Evolutionary conservation across 1,140 invertebrate species (phyloP).

Genomic region (Zaprionus africanus): DNA sequence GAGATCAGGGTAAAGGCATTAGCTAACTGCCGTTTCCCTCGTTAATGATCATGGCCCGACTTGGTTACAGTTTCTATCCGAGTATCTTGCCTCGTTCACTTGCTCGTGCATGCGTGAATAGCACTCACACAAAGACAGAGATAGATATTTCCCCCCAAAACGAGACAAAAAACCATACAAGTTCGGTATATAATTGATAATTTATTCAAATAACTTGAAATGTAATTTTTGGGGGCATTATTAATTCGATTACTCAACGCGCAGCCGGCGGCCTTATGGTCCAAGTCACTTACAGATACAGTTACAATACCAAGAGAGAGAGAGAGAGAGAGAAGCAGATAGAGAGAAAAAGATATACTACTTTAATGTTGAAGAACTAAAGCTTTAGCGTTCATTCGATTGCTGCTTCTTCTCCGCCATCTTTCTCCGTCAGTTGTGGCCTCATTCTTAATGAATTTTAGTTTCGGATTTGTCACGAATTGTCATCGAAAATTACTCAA

Average conservation of each 20-base stretch:
- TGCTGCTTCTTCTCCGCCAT: not conserved
- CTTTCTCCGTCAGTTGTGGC: slow-evolving; percentile 32
- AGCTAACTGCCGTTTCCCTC: slow-evolving; percentile 38
- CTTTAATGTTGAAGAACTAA: slow-evolving; percentile 3
- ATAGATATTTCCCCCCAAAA: not conserved
- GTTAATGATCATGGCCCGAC: slow-evolving; percentile 41
- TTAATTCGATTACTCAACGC: slow-evolving; percentile 75
- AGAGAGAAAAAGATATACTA: not conserved
- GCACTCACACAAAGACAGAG: not conserved
- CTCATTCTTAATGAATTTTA: slow-evolving; percentile 33
- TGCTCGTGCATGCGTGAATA: slow-evolving; percentile 39
- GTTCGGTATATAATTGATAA: slow-evolving; percentile 65
- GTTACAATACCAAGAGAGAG: slow-evolving; percentile 5
- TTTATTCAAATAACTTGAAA: slow-evolving; percentile 72
- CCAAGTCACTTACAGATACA: slow-evolving; percentile 44
- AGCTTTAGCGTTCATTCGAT: not conserved
- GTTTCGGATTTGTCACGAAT: slow-evolving; percentile 3
- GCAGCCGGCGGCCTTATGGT: slow-evolving; percentile 41
- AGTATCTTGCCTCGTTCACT: slow-evolving; percentile 31
- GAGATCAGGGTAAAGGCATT: slow-evolving; percentile 23
- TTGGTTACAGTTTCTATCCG: slow-evolving; percentile 37
- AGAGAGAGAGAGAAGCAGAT: not conserved
- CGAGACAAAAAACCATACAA: not conserved
- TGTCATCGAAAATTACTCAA: slow-evolving; percentile 15
- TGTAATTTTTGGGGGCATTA: slow-evolving; percentile 72